Conservation (phyloP, 1,140 invertebrate genomes). For the Polypedilum pembai region DNA sequence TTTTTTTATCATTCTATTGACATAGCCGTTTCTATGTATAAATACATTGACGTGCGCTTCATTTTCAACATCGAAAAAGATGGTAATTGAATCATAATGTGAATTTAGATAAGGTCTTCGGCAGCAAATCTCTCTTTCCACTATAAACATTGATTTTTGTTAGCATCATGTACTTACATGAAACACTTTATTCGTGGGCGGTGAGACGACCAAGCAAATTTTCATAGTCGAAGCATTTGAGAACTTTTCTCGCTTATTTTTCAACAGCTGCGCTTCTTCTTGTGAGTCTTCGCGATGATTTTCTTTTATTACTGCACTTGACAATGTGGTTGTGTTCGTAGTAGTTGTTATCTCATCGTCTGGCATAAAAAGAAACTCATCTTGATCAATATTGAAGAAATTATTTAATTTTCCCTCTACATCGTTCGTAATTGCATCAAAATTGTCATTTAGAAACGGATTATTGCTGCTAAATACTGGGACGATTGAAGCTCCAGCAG, state of each 20-base stretch:
- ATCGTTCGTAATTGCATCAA: background rate
- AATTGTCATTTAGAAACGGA: slow-evolving; percentile 23
- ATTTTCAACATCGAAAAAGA: background rate
- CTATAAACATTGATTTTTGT: no score
- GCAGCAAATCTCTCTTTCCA: no score
- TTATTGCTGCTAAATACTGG: slow-evolving; percentile 8
- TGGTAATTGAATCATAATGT: slow-evolving; percentile 18
- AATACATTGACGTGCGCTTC: no score
- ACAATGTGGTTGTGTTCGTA: background rate
- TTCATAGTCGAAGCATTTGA: slow-evolving; percentile 42
- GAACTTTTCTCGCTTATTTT: slow-evolving; percentile 47
- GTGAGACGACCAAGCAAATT: slow-evolving; percentile 43
- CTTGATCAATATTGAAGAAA: slow-evolving; percentile 22
- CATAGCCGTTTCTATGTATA: no score
- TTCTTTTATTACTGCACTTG: background rate
- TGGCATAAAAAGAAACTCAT: background rate
- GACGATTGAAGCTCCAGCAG: background rate
- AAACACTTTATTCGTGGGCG: slow-evolving; percentile 40
- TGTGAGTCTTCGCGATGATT: background rate
- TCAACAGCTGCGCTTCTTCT: slow-evolving; percentile 30
- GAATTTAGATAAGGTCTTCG: background rate
- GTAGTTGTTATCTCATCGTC: background rate
- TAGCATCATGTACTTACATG: slow-evolving; percentile 36
- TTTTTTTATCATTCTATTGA: no score
- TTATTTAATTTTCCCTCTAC: background rate